Percentiles rank a stretch among this genome's conserved stretches.
phyloP scores from a whole-genome alignment of 2,113 vertebrate species.

The Engraulis encrasicolus region DNA sequence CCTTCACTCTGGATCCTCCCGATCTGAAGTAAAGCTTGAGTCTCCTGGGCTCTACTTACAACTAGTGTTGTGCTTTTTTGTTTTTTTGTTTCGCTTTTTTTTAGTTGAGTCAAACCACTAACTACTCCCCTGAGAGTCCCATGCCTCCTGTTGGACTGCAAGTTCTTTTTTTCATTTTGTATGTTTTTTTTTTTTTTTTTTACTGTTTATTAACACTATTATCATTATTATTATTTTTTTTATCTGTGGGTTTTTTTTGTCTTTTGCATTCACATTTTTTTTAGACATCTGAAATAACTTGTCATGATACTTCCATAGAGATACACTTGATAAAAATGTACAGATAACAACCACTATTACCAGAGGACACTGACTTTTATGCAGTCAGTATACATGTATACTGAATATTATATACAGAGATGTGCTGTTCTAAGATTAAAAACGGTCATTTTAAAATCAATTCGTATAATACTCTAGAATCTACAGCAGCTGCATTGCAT shows the following conservation, averaged over 20 bases:
- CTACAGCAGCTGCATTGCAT: conserved; percentile 50
- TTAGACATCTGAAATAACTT: neutral
- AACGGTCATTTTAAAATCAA: conserved; percentile 2
- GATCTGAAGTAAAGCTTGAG: conserved; percentile 40
- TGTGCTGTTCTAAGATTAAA: conserved; percentile 25
- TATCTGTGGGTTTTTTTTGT: conserved; percentile 22
- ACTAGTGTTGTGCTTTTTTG: conserved; percentile 24
- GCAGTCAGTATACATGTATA: conserved; percentile 14
- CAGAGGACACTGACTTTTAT: conserved; percentile 1
- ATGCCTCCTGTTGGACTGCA: conserved; percentile 41
- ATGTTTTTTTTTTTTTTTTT: neutral
- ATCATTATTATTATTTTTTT: no score
- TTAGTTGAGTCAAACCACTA: conserved; percentile 34
- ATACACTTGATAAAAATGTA: conserved; percentile 38
- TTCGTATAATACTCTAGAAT: conserved; percentile 34
- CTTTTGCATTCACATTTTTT: conserved; percentile 15
- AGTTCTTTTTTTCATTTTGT: neutral
- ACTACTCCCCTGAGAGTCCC: conserved; percentile 50
- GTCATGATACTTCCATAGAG: conserved; percentile 23
- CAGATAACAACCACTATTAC: conserved; percentile 25
- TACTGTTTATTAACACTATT: no score
- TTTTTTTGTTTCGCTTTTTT: no score
- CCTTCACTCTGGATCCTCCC: conserved; percentile 18
- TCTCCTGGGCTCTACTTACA: conserved; percentile 25
- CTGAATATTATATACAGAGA: conserved; percentile 23